Conservation (phyloP, 1,140 invertebrate genomes). For the Bilobella aurantiaca region DNA sequence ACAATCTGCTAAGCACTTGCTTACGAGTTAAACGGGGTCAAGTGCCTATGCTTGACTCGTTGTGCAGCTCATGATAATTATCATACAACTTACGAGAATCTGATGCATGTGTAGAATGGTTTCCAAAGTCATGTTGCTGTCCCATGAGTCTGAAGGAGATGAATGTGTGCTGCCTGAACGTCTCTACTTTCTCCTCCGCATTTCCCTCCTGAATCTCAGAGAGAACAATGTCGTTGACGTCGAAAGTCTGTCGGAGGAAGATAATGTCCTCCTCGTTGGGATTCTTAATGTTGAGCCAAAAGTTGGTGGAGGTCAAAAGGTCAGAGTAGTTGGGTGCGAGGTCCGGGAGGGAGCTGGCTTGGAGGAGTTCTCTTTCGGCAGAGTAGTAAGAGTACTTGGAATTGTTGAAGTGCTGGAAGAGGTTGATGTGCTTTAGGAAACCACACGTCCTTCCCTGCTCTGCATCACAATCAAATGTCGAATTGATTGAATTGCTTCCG, state of each 20-base stretch:
- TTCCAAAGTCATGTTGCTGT: neutral
- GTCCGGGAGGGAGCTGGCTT: neutral
- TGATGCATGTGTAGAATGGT: neutral
- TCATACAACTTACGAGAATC: too few relatives aligned
- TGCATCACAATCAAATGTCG: too few relatives aligned
- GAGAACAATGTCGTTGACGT: neutral
- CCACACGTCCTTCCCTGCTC: neutral
- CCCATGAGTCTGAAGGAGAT: neutral
- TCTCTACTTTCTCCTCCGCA: conserved; percentile 2
- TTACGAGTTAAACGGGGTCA: too few relatives aligned
- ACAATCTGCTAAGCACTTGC: too few relatives aligned
- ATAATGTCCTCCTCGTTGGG: neutral
- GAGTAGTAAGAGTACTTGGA: conserved; percentile 3
- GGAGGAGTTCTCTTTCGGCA: neutral
- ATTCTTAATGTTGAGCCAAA: neutral
- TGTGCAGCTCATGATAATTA: too few relatives aligned
- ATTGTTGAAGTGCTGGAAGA: neutral
- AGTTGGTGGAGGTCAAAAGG: neutral
- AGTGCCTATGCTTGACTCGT: too few relatives aligned
- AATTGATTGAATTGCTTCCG: too few relatives aligned
- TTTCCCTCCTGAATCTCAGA: neutral
- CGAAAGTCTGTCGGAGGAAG: neutral
- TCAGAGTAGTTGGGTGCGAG: neutral
- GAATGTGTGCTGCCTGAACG: neutral
- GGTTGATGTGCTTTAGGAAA: neutral